A percentile compares a stretch with the other conserved stretches of the same genome.
Conservation (phyloP, 2,113 vertebrate genomes). For the Gasterosteus aculeatus region DNA sequence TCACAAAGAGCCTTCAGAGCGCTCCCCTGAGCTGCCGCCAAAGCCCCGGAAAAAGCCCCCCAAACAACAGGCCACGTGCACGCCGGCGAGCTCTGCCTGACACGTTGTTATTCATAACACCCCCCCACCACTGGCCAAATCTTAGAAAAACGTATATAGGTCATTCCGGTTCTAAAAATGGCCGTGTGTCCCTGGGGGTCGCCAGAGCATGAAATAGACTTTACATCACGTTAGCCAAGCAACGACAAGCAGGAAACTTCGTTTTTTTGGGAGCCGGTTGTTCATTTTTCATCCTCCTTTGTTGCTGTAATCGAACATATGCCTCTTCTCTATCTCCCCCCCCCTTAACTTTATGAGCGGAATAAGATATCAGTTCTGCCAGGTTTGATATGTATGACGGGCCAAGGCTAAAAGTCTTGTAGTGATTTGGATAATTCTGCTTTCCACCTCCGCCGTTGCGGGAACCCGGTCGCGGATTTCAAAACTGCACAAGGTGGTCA, state of each 20-base stretch:
- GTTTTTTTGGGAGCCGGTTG: conserved; percentile 10
- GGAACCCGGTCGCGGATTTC: conserved; percentile 58
- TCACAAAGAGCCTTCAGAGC: conserved; percentile 60
- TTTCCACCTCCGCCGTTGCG: conserved; percentile 65
- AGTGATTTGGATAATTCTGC: conserved; percentile 69
- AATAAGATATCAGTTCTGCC: conserved; percentile 78
- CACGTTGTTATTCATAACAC: conserved; percentile 61
- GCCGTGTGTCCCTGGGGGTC: conserved; percentile 61
- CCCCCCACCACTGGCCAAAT: conserved; percentile 59
- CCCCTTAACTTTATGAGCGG: conserved; percentile 63
- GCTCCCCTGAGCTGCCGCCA: conserved; percentile 49
- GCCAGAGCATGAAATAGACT: conserved; percentile 82
- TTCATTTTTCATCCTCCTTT: conserved; percentile 72
- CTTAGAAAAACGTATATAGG: conserved; percentile 49
- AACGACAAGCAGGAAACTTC: conserved; percentile 63
- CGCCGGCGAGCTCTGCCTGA: conserved; percentile 8
- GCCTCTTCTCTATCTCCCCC: conserved; percentile 32
- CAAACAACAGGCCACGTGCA: conserved; percentile 56
- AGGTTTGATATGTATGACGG: conserved; percentile 67
- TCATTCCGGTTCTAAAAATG: conserved; percentile 76
- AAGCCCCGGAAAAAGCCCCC: conserved; percentile 60
- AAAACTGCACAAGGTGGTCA: conserved; percentile 51
- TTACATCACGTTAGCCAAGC: conserved; percentile 75
- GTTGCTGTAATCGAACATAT: conserved; percentile 67
- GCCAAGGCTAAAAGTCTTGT: conserved; percentile 57